phyloP scores from a whole-genome alignment of 2,113 vertebrate species.

The Grallaria varia region DNA sequence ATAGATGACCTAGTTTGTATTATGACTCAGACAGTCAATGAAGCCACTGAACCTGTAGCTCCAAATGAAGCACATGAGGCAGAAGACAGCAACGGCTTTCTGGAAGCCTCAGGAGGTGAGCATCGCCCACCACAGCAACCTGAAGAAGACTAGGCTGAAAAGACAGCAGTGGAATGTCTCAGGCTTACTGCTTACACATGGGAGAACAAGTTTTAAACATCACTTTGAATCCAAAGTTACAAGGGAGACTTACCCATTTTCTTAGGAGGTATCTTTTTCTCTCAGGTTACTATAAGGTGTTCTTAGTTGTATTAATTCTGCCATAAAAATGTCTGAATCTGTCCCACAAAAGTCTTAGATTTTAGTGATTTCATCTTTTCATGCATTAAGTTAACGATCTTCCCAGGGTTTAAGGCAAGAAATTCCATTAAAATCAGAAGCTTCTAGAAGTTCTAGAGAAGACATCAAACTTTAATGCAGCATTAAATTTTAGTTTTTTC shows the following conservation, averaged over 20 bases:
- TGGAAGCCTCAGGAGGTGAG: background rate
- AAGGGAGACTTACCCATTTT: background rate
- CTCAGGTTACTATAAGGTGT: background rate
- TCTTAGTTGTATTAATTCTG: background rate
- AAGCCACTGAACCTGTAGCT: background rate
- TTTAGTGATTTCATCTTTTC: background rate
- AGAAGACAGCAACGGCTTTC: background rate
- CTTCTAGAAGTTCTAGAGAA: background rate
- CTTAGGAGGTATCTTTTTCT: background rate
- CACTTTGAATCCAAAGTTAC: background rate
- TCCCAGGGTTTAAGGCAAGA: background rate
- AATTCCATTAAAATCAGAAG: background rate
- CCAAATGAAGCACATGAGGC: background rate
- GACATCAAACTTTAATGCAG: background rate
- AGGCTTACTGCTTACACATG: fast-evolving
- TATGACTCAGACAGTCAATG: conserved; percentile 10
- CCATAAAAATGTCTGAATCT: background rate
- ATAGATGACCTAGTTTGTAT: background rate
- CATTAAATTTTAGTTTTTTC: background rate
- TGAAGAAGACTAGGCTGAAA: background rate
- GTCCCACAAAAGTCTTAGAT: background rate
- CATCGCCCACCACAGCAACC: background rate
- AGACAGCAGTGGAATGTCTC: background rate
- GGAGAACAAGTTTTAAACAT: background rate
- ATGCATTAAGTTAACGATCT: background rate